Conservation (phyloP, 2,113 vertebrate species). For the Lagenorhynchus albirostris region DNA sequence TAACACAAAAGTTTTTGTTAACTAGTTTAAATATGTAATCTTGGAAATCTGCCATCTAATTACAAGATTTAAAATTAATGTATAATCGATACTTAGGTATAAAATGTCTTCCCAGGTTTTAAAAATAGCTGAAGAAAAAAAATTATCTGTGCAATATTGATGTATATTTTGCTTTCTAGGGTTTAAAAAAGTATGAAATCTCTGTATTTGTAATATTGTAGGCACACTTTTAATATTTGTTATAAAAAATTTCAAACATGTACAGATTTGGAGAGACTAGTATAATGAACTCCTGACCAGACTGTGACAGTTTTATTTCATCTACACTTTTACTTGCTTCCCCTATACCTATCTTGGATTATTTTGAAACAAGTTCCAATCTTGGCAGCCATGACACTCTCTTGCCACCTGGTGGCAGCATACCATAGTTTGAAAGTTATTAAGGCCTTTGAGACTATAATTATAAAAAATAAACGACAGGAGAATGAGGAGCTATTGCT, state of each 20-base stretch:
- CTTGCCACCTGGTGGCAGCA: slow-evolving; percentile 63
- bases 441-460: neutral
- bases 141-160: neutral
- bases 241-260: neutral
- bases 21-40: neutral
- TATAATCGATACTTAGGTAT: slow-evolving; percentile 10
- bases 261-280: neutral
- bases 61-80: neutral
- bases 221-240: slow-evolving; percentile 1
- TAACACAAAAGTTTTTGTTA: slow-evolving; percentile 2
- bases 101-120: neutral
- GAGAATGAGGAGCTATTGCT: neutral
- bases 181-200: neutral
- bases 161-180: neutral
- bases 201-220: neutral
- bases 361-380: neutral
- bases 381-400: neutral
- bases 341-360: neutral
- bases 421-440: slow-evolving; percentile 41
- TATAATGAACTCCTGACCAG: neutral
- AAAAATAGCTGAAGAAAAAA: neutral
- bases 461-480: neutral
- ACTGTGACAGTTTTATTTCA: neutral
- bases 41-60: neutral
- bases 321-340: neutral